These are phyloP conservation scores for Gonioctena quinquepunctata DNA, from an alignment of 1,140 invertebrate species.

Conservation along the genomic window DNA sequence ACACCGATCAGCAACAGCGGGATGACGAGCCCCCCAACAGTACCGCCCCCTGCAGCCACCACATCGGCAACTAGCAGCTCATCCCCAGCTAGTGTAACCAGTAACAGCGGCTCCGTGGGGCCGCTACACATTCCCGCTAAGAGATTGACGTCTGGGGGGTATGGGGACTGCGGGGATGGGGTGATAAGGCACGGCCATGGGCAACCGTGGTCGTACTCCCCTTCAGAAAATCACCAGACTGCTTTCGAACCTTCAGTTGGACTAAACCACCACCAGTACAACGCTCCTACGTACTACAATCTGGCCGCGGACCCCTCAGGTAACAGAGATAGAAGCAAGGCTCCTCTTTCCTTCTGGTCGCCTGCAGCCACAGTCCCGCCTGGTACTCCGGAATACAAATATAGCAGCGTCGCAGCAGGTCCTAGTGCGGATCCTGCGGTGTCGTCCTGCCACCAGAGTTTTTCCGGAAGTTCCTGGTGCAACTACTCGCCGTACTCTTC, in stretches of 20 bases:
- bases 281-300: conserved; percentile 78
- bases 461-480: conserved; percentile 71
- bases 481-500: conserved; percentile 73
- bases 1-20: conserved; percentile 58
- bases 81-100: conserved; percentile 68
- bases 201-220: conserved; percentile 72
- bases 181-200: conserved; percentile 76
- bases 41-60: conserved; percentile 60
- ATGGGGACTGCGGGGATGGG: conserved; percentile 65
- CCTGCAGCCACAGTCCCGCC: conserved; percentile 60
- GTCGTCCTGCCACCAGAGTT: conserved; percentile 72
- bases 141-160: conserved; percentile 63
- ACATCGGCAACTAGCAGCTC: conserved; percentile 68
- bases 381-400: conserved; percentile 66
- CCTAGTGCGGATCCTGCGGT: conserved; percentile 61
- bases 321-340: conserved; percentile 65
- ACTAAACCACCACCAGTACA: conserved; percentile 74
- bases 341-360: conserved; percentile 70
- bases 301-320: conserved; percentile 65
- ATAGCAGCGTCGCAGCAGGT: conserved; percentile 60
- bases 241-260: conserved; percentile 63
- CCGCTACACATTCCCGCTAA: conserved; percentile 85
- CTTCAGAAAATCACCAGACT: conserved; percentile 67
- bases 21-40: conserved; percentile 59
- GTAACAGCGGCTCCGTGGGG: conserved; percentile 64